Evolutionary conservation across 2,888 invertebrate species (phyloP).

Genomic region (Labia minor): DNA sequence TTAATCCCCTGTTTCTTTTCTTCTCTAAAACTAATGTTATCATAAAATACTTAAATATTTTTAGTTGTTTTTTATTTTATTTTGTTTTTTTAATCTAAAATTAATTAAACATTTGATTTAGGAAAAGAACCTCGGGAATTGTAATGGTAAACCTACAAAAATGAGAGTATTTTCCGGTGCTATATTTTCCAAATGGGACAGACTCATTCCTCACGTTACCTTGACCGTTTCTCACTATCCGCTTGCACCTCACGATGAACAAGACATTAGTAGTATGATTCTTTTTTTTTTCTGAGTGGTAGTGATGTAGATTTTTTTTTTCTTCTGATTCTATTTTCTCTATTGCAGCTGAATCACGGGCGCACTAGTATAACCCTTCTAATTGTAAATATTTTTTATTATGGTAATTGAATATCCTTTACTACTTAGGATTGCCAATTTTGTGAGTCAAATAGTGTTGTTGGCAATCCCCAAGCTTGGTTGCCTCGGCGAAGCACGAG

Average conservation of each 20-base stretch:
- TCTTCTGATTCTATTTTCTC: conserved; percentile 13
- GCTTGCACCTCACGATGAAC: not conserved
- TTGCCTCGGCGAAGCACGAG: conserved; percentile 18
- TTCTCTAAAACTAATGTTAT: no score
- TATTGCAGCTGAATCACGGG: conserved; percentile 17
- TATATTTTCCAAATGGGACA: not conserved
- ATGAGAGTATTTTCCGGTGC: no score
- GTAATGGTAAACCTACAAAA: no score
- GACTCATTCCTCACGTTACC: not conserved
- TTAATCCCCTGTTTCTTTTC: no score
- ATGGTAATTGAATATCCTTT: conserved; percentile 22
- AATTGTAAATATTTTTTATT: conserved; percentile 20
- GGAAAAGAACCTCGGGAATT: no score
- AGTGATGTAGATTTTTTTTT: conserved; percentile 33
- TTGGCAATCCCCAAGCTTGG: conserved; percentile 19
- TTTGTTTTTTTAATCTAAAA: no score
- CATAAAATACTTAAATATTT: no score
- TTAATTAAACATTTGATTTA: no score
- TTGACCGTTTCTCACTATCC: not conserved
- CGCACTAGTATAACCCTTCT: conserved; percentile 20
- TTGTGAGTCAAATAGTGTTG: not conserved
- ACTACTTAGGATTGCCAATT: not conserved
- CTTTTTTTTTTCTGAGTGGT: conserved; percentile 36
- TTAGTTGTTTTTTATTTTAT: no score
- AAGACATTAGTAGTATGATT: conserved; percentile 32